Percentiles rank a stretch among this genome's conserved stretches.
These are phyloP conservation scores for Apteryx owenii DNA, from an alignment of 2,113 vertebrate species.

Conservation along the genomic window DNA sequence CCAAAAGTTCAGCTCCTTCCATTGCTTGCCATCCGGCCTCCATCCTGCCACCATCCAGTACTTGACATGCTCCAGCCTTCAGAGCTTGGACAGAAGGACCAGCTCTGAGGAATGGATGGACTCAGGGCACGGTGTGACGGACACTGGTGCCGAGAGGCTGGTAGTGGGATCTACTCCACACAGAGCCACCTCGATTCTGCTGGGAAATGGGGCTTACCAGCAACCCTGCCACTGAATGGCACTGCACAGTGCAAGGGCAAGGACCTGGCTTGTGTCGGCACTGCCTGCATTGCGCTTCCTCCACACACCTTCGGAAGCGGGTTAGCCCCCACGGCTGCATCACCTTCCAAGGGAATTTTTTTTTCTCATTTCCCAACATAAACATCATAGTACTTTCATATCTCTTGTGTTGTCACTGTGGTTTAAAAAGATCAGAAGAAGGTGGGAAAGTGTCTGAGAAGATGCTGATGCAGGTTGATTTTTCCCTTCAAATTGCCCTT, in stretches of 20 bases:
- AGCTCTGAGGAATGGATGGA: not conserved
- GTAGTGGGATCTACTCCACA: not conserved
- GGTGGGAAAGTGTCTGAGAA: not conserved
- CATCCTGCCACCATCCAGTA: not conserved
- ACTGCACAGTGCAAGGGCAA: not conserved
- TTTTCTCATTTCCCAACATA: not conserved
- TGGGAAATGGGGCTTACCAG: not conserved
- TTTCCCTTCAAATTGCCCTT: not conserved
- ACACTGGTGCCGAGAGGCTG: not conserved
- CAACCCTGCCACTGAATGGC: not conserved
- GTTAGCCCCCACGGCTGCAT: not conserved
- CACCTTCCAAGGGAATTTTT: not conserved
- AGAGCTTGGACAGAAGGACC: not conserved
- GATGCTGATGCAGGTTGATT: not conserved
- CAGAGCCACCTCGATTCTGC: not conserved
- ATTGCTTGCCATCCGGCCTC: not conserved
- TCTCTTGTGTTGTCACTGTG: not conserved
- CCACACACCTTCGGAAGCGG: not conserved
- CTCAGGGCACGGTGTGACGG: not conserved
- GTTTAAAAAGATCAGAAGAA: not conserved
- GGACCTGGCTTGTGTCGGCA: not conserved
- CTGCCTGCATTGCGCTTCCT: not conserved
- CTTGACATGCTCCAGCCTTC: not conserved
- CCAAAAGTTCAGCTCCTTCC: not conserved
- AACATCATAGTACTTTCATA: not conserved